Evolutionary conservation across 2,888 invertebrate species (phyloP).

Genomic region (Trichogramma evanescens): DNA sequence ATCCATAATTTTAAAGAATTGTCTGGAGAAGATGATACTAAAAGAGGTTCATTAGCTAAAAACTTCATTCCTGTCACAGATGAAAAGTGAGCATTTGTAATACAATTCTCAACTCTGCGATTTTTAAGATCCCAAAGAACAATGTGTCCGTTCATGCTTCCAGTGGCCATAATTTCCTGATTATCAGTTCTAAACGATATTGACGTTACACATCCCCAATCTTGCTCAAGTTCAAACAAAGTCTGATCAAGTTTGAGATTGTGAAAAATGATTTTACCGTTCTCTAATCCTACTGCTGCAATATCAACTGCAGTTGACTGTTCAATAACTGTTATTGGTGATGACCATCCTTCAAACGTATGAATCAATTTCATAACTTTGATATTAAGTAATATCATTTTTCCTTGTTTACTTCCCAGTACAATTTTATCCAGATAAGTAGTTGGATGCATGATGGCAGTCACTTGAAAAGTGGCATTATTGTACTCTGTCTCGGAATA

Average conservation of each 20-base stretch:
- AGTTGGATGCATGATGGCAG: constrained; percentile 81
- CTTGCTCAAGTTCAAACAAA: constrained; percentile 79
- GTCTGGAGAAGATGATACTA: constrained; percentile 88
- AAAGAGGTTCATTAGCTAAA: constrained; percentile 79
- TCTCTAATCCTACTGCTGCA: constrained; percentile 75
- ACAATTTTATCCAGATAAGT: constrained; percentile 93
- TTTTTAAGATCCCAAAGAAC: constrained; percentile 92
- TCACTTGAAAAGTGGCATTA: constrained; percentile 65
- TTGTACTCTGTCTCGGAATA: constrained; percentile 65
- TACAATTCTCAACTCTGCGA: constrained; percentile 68
- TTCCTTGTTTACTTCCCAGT: constrained; percentile 78
- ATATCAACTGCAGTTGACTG: constrained; percentile 92
- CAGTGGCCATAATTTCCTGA: constrained; percentile 77
- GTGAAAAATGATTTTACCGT: constrained; percentile 77
- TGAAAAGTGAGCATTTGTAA: constrained; percentile 70
- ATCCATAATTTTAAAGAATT: constrained; percentile 87
- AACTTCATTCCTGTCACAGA: constrained; percentile 75
- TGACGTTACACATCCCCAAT: constrained; percentile 81
- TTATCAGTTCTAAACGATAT: constrained; percentile 84
- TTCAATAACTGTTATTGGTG: constrained; percentile 66
- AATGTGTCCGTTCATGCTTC: constrained; percentile 75
- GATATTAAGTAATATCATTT: constrained; percentile 85
- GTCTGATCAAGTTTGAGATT: constrained; percentile 81
- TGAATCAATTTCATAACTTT: constrained; percentile 68
- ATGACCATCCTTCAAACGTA: constrained; percentile 69